Base-by-base conservation (phyloP, 2,113 vertebrate species). In the Anarhynchus alexandrinus region DNA sequence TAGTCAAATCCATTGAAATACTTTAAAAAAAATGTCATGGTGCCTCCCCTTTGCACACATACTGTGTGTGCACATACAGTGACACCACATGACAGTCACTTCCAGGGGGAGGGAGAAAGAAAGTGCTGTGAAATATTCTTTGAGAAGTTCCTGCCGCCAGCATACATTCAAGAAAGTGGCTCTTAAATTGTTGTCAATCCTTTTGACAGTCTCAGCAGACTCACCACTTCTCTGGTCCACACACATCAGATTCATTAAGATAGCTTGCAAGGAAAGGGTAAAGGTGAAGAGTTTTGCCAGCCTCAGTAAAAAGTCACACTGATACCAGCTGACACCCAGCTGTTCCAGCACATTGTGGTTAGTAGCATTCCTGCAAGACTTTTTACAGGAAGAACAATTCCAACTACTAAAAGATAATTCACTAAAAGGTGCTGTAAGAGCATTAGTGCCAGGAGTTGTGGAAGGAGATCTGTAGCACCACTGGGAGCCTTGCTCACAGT, bases 21-120 rank as follows among this genome's bases (percentile, higher is more conserved):
- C 6, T 52, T 30, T 0, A 0, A 13, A 49, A 57, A 47, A 43
- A 59, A 32, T 1, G 6, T 45, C 72, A 8, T 34, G n/a, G 49
- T 76, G 51, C 27, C 30, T 79, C 29, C 51, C 9, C 8, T 93
- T 23, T 57, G 4, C 9, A 11, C 23, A 54, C 15, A 32, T 14
- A 34, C 42, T 59, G 32, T 30, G 12, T 43, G 29, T 36, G n/a
- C 42, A 58, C 26, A 23, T 22, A 49, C 3, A 30, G 25, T 45
- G 65, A 71, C 29, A 61, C 5, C 2, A 1, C 38, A 67, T 1
- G 4, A 85, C 1, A 2, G 38, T 76, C 52, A 36, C 14, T 88
- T 87, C 47, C 23, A 62, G 30, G 11, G 58, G 11, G 3, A 76
- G 42, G 12, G 51, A 89, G 55, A 70, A 86, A 89, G 47, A 84